These are phyloP conservation scores for Acrobasis repandana DNA, from an alignment of 2,888 invertebrate species.

Conservation along the genomic window DNA sequence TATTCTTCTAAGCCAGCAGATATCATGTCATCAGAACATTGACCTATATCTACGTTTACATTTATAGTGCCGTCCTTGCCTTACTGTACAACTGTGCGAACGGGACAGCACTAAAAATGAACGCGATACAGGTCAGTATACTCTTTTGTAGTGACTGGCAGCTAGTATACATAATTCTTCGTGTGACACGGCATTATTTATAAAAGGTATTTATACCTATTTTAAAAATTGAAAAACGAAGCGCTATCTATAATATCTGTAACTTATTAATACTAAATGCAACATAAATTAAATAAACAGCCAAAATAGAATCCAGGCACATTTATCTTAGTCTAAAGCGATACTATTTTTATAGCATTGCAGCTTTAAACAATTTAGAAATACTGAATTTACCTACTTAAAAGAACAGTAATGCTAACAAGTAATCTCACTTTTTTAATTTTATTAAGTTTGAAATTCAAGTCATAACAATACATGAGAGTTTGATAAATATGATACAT, in stretches of 20 bases:
- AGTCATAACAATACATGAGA: conserved; percentile 30
- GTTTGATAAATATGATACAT: conserved; percentile 4
- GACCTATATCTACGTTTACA: too few species aligned
- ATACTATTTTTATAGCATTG: conserved; percentile 5
- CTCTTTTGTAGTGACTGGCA: too few species aligned
- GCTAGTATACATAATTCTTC: conserved; percentile 5
- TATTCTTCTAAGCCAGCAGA: neutral
- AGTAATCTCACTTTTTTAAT: conserved; percentile 45
- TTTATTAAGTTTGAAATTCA: neutral
- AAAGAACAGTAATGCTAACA: neutral
- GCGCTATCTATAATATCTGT: conserved; percentile 34
- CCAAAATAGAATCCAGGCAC: conserved; percentile 64
- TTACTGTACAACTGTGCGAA: too few species aligned
- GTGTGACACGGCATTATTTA: conserved; percentile 23
- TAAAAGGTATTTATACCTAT: conserved; percentile 27
- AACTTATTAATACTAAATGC: conserved; percentile 49
- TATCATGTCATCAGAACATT: too few species aligned
- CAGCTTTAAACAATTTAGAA: neutral
- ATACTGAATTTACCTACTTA: conserved; percentile 3
- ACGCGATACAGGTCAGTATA: too few species aligned
- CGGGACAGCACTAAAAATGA: too few species aligned
- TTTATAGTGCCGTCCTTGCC: too few species aligned
- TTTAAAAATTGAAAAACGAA: conserved; percentile 28
- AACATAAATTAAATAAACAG: conserved; percentile 40
- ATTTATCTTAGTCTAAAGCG: conserved; percentile 67